Evolutionary conservation across 1,140 invertebrate species (phyloP), one percentile per base, ranked within the genome.

Genomic region (Stegodyphus dumicola): DNA sequence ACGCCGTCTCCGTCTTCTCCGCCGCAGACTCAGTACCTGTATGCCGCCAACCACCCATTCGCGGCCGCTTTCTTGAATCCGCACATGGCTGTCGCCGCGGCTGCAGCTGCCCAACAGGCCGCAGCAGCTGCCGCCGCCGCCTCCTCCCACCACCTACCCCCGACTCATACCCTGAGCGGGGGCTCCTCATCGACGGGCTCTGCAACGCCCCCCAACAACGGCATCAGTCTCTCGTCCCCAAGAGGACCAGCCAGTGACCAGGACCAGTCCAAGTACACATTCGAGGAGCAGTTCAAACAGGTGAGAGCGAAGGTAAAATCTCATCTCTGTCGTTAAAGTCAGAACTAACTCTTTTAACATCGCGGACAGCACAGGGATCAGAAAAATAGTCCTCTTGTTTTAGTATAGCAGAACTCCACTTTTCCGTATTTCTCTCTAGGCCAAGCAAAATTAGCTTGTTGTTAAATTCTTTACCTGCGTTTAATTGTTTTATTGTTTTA

Each of bases 271-370:
- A 87, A 83, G 33, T 88, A 88, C 86, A 88, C 88, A 7, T 88
- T 69, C 54, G 88, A 88, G 56, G 88, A 88, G 75, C 88, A 88
- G 67, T 88, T 88, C 74, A 88, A 88, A 87, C 88, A 88, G 87
- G 88, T 88, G 78, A 86, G 84, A 10, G 70, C 13, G n/a, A n/a
- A 69, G 67, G 67, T 69, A 69, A 33, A 33, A 33, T 33, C 33
- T 33, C 33, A 33, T 33, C 33, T 33, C 33, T 33, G 33, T 33
- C 33, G 33, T 33, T 33, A 33, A 33, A 33, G 33, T 33, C 33
- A 33, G 33, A 33, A 33, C 33, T 33, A 33, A 33, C 33, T 33
- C 33, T 33, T 3, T 3, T 33, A 33, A 33, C 33, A 33, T 33
- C 33, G 33, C 33, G 33, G 33, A 33, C 33, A 33, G 33, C 33